phyloP scores from a whole-genome alignment of 1,140 invertebrate genomes.

The Prorops nasuta region DNA sequence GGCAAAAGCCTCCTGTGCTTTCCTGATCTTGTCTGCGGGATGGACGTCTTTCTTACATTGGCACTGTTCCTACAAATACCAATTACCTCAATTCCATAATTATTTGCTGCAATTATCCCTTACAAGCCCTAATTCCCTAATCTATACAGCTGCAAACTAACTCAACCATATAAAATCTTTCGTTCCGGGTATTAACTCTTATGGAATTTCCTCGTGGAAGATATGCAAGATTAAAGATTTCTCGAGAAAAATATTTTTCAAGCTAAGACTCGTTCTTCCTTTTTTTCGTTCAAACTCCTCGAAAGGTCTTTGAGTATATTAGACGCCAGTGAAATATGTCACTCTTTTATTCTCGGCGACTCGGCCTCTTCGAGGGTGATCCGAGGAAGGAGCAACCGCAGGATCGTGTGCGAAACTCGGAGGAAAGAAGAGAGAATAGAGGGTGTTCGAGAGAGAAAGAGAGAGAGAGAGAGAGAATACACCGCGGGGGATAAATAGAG shows the following conservation, averaged over 20 bases:
- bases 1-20: too few relatives aligned
- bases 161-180: too few relatives aligned
- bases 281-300: slow-evolving; percentile 13
- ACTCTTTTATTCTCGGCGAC: slow-evolving; percentile 1
- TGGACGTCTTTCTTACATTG: too few relatives aligned
- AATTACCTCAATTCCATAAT: too few relatives aligned
- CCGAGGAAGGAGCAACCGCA: not conserved
- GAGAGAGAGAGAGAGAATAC: slow-evolving; percentile 18
- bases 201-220: too few relatives aligned
- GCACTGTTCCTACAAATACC: too few relatives aligned
- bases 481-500: slow-evolving; percentile 37
- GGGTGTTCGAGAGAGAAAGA: slow-evolving; percentile 4
- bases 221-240: slow-evolving; percentile 12
- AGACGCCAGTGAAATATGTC: slow-evolving; percentile 24
- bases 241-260: not conserved
- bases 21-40: too few relatives aligned
- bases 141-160: too few relatives aligned
- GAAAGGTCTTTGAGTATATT: slow-evolving; percentile 21
- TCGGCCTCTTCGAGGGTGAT: slow-evolving; percentile 16
- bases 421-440: not conserved
- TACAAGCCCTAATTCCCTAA: too few relatives aligned
- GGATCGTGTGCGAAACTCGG: not conserved
- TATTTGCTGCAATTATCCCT: too few relatives aligned
- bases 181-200: too few relatives aligned
- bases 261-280: not conserved